Base-by-base conservation (phyloP, 2,797 vertebrate species). In the Tragopan temminckii region DNA sequence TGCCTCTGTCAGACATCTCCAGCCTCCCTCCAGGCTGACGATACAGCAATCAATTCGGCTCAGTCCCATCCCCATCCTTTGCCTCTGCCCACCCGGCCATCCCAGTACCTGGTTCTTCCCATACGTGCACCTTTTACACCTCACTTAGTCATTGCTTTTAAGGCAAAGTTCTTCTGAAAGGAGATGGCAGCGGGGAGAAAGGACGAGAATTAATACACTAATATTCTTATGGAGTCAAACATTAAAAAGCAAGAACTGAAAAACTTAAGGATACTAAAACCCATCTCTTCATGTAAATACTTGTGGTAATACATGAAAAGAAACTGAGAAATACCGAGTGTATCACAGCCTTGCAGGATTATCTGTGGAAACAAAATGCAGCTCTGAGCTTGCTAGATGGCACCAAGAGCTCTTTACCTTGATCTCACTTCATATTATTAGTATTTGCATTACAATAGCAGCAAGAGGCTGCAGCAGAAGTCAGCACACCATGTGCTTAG, bases 371-470 rank as follows among this genome's bases (percentile, higher is more conserved):
- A 82, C 43, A 88, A 89, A 92, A 68, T 0, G 14, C 53, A 70
- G 23, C 53, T 52, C 69, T 7, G 7, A 76, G 66, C 40, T 69
- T 72, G 46, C 68, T 66, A 63, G 71, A 69, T 62, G 72, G 57
- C 76, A 80, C 81, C 79, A 82, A 9, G 40, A 86, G 74, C 84
- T 79, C 86, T 84, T 84, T 68, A 79, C 75, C 80, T 69, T 59
- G 29, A 7, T 55, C 5, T 69, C 50, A 46, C 84, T 88, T 86
- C 43, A 35, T 25, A 13, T 78, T 66, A 16, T 11, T 42, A 40
- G 17, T 12, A 81, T 96, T 89, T 92, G 71, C 94, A 95, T 89
- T 66, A 94, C 93, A 94, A 80, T 45, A 35, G 86, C 5, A 4
- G 45, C 0, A 46, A 50, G 18, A 57, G n/a, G n/a, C 45, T 10